Conservation (phyloP, 1,140 invertebrate species). For the Metopolophium dirhodum region DNA sequence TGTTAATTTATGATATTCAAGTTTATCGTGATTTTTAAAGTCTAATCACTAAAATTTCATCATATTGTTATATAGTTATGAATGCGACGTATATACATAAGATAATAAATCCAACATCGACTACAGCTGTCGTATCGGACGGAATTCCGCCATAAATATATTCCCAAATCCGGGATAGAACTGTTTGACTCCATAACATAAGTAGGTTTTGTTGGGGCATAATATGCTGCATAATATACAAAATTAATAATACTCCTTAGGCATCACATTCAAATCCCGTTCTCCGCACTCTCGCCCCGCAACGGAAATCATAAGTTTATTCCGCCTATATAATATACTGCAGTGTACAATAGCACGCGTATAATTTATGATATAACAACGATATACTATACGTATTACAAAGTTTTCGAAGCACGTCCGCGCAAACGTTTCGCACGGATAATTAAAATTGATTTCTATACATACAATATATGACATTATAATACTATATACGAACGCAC, state of each 20-base stretch:
- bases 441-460: not conserved
- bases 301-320: not conserved
- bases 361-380: no score
- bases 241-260: not conserved
- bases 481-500: not conserved
- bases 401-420: not conserved
- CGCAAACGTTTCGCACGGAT: not conserved
- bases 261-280: not conserved
- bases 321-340: not conserved
- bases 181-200: no score
- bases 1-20: not conserved
- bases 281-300: not conserved
- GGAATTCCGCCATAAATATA: no score
- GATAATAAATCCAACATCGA: no score
- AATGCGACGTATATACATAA: no score
- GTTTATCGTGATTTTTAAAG: not conserved
- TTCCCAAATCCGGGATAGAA: no score
- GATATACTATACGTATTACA: not conserved
- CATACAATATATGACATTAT: not conserved
- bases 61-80: no score
- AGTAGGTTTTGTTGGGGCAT: no score
- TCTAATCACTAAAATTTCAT: not conserved
- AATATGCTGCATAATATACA: no score
- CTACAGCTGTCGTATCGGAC: no score
- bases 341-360: not conserved